Evolutionary conservation across 1,140 invertebrate species (phyloP), one percentile per base, ranked within the genome.

Genomic region (Holcopasites calliopsidis): DNA sequence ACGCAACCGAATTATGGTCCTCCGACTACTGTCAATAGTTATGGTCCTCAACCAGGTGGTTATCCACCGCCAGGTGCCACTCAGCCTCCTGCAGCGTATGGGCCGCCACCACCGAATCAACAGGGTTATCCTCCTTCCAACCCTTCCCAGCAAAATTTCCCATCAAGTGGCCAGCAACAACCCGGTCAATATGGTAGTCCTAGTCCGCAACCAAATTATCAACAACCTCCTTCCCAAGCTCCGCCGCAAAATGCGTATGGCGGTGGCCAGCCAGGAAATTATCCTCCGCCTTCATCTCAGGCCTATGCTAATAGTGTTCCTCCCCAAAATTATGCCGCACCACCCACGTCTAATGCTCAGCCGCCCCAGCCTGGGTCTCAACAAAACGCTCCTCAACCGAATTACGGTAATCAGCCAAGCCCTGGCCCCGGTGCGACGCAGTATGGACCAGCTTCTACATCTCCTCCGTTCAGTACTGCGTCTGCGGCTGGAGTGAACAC

Each of bases 1-100:
- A 85, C 83, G 31, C 90, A 91, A 58, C 88, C 90, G 13, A 89
- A 88, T 79, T 92, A 92, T 73, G 91, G 91, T 42, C 90, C 90
- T 49, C 90, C 91, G 4, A 87, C 85, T 33, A 83, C 89, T 13
- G 90, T 91, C 10, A 91, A 91, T 44, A 91, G 88, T 54, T 92
- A 92, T 60, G 90, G 90, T 44, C 88, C 88, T 40, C 90, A 91
- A 77, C 86, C 89, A 33, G 88, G 87, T 55, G 90, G 85, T 49
- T 92, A 90, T 83, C 90, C 87, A 26, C 88, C 89, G 33, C 90
- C 90, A 21, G 87, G 85, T 42, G 73, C 83, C 0, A 85, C 85
- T 77, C 90, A 91, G 44, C 88, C 90, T 8, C 87, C 90, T 26
- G 77, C 88, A 11, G 90, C 87, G 42, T 92, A 92, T 55, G 91